Evolutionary conservation across 2,888 invertebrate genomes (phyloP).

Genomic region (Pseudococcus viburni): DNA sequence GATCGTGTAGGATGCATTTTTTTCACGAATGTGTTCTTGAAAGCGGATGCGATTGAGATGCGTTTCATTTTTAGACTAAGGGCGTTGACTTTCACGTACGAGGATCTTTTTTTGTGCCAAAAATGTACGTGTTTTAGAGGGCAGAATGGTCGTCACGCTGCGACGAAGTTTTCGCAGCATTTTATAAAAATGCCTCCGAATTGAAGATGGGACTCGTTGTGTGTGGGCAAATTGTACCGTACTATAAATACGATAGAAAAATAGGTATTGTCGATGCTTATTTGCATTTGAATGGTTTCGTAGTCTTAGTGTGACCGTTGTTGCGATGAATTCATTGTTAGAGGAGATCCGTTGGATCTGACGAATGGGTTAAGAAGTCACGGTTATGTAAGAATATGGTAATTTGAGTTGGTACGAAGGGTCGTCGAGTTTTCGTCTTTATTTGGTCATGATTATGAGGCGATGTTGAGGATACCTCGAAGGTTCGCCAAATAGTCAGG

Average conservation of each 20-base stretch:
- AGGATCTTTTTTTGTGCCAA: constrained; percentile 4
- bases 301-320: background rate
- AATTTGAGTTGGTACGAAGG: background rate
- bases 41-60: constrained; percentile 31
- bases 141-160: background rate
- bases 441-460: background rate
- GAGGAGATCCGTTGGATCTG: background rate
- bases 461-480: background rate
- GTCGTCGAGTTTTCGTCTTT: background rate
- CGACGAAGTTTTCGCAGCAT: background rate
- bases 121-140: background rate
- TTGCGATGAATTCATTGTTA: background rate
- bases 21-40: background rate
- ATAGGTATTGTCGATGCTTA: background rate
- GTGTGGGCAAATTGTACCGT: background rate
- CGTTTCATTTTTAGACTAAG: constrained; percentile 42
- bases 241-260: background rate
- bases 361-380: constrained; percentile 25
- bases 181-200: background rate
- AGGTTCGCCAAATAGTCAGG: background rate
- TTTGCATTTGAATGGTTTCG: constrained; percentile 16
- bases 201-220: background rate
- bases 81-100: constrained; percentile 17
- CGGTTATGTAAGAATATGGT: constrained; percentile 27
- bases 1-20: constrained; percentile 29